Evolutionary conservation across 1,140 invertebrate genomes (phyloP).

Genomic region (Ganaspis sp.): DNA sequence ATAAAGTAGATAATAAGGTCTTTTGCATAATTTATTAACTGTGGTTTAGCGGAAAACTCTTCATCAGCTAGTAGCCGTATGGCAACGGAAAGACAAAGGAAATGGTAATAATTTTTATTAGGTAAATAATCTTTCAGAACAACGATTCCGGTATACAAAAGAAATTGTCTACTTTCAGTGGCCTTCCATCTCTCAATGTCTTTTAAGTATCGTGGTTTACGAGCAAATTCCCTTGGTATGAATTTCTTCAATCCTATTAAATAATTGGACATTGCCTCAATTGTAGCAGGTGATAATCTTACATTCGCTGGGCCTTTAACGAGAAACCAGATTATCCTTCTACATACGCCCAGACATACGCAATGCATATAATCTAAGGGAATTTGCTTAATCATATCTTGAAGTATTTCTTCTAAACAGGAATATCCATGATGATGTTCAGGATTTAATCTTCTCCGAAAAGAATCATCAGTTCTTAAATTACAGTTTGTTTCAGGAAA

Average conservation of each 20-base stretch:
- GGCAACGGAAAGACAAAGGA: no score
- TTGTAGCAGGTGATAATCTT: not conserved
- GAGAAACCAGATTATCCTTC: constrained; percentile 58
- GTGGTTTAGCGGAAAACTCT: no score
- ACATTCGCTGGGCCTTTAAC: constrained; percentile 49
- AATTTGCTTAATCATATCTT: constrained; percentile 57
- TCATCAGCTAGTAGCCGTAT: no score
- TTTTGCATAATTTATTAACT: no score
- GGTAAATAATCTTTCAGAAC: no score
- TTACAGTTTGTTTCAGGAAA: constrained; percentile 39
- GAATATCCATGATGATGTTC: constrained; percentile 47
- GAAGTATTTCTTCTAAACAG: constrained; percentile 33
- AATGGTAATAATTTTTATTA: no score
- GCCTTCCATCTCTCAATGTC: constrained; percentile 31
- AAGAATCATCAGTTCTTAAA: constrained; percentile 53
- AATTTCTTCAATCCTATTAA: not conserved
- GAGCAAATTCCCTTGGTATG: constrained; percentile 1
- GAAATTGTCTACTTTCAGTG: not conserved
- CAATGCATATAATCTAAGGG: constrained; percentile 61
- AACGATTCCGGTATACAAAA: not conserved
- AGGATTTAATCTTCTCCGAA: constrained; percentile 47
- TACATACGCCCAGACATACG: constrained; percentile 59
- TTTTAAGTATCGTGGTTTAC: constrained; percentile 5
- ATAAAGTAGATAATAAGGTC: no score
- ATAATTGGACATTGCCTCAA: not conserved